phyloP scores from a whole-genome alignment of 2,888 invertebrate species.

The Cephus nigrinus region DNA sequence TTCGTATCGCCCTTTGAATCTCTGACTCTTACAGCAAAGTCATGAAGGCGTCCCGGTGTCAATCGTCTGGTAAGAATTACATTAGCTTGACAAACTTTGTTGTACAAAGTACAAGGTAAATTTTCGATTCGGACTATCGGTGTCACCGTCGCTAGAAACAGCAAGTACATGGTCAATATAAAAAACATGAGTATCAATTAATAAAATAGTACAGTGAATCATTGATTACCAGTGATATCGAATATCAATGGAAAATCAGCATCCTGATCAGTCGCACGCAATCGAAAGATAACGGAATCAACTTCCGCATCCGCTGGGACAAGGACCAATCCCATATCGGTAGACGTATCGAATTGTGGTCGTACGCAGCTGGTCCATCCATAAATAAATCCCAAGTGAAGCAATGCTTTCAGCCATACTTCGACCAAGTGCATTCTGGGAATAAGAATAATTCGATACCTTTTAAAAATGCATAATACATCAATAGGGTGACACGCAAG shows the following conservation, averaged over 20 bases:
- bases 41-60: constrained; percentile 85
- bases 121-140: constrained; percentile 83
- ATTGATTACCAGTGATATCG: constrained; percentile 75
- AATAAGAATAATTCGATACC: not conserved
- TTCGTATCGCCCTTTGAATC: constrained; percentile 84
- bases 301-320: constrained; percentile 87
- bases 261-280: constrained; percentile 88
- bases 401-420: constrained; percentile 60
- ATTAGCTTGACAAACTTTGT: constrained; percentile 91
- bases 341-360: constrained; percentile 86
- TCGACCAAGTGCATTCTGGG: constrained; percentile 60
- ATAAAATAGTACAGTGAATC: constrained; percentile 6
- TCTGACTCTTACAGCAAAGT: constrained; percentile 78
- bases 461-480: not conserved
- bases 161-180: not conserved
- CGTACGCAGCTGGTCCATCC: constrained; percentile 69
- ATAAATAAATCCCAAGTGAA: constrained; percentile 57
- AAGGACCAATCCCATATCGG: constrained; percentile 83
- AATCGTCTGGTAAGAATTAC: constrained; percentile 81
- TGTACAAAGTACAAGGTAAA: constrained; percentile 86
- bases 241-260: constrained; percentile 89
- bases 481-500: not conserved
- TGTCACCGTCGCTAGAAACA: constrained; percentile 72
- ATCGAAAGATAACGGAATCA: constrained; percentile 86
- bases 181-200: constrained; percentile 1